Percentiles rank a stretch among this genome's conserved stretches.
phyloP scores from a whole-genome alignment of 2,888 invertebrate genomes.

The Apodemia duryi region DNA sequence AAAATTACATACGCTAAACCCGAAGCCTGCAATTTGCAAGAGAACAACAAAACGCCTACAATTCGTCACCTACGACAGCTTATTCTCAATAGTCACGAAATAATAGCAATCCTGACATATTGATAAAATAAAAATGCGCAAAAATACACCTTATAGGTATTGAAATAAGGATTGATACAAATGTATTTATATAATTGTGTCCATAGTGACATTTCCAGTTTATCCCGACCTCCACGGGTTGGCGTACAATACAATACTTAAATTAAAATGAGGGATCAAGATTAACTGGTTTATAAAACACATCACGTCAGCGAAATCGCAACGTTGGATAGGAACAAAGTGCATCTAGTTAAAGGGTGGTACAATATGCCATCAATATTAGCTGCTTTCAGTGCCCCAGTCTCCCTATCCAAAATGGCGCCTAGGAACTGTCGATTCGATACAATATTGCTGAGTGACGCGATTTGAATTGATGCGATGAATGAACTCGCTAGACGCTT shows the following conservation, averaged over 20 bases:
- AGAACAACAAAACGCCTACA: slow-evolving; percentile 64
- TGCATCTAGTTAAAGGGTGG: slow-evolving; percentile 63
- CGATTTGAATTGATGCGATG: slow-evolving; percentile 1
- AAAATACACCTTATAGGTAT: slow-evolving; percentile 36
- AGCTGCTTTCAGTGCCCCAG: slow-evolving; percentile 31
- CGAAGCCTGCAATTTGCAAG: slow-evolving; percentile 40
- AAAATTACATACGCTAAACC: slow-evolving; percentile 14
- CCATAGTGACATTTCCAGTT: slow-evolving; percentile 41
- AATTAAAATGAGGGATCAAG: slow-evolving; percentile 37
- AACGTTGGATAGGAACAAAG: slow-evolving; percentile 59
- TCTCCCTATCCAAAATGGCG: slow-evolving; percentile 46
- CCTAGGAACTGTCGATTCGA: slow-evolving; percentile 35
- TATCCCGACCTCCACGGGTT: slow-evolving; percentile 39
- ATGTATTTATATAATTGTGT: slow-evolving; percentile 37
- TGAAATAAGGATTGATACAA: slow-evolving; percentile 27
- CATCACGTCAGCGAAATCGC: slow-evolving; percentile 66
- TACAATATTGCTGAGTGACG: slow-evolving; percentile 34
- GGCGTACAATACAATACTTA: slow-evolving; percentile 18
- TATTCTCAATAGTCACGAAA: slow-evolving; percentile 66
- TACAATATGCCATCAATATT: slow-evolving; percentile 57
- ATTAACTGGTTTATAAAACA: slow-evolving; percentile 48
- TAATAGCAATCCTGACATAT: slow-evolving; percentile 43
- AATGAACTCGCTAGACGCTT: neutral
- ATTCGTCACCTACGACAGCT: slow-evolving; percentile 70
- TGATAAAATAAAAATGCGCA: slow-evolving; percentile 15